These are phyloP conservation scores for Oncorhynchus clarkii DNA, from an alignment of 2,113 vertebrate genomes.

Conservation along the genomic window DNA sequence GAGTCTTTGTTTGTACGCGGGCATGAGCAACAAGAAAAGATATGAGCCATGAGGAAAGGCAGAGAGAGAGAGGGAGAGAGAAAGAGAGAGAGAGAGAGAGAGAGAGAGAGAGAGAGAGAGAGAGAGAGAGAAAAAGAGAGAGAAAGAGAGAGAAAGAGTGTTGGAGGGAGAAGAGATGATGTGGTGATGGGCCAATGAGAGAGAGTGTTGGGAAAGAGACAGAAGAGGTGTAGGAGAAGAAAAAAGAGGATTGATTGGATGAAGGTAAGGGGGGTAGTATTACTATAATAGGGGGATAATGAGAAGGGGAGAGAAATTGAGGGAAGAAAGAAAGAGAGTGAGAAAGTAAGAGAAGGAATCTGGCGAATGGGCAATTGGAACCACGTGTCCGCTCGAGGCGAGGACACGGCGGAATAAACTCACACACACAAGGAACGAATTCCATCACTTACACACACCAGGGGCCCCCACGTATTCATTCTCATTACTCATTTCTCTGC, in stretches of 20 bases:
- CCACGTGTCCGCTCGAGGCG: conserved; percentile 66
- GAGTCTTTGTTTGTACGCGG: too few relatives aligned
- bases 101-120: neutral
- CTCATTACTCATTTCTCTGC: conserved; percentile 41
- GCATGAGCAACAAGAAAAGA: neutral
- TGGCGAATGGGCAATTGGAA: conserved; percentile 55
- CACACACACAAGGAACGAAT: conserved; percentile 56
- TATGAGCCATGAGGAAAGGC: neutral
- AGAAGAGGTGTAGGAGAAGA: conserved; percentile 30
- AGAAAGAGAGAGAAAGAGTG: conserved; percentile 9
- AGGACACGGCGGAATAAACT: conserved; percentile 49
- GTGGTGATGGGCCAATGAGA: conserved; percentile 28
- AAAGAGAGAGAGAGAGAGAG: neutral
- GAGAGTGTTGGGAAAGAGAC: conserved; percentile 27
- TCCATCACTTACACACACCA: conserved; percentile 57
- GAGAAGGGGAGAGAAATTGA: neutral
- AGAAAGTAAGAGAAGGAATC: conserved; percentile 43
- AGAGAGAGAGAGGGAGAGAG: neutral
- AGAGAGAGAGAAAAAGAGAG: neutral
- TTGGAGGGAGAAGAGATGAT: conserved; percentile 39
- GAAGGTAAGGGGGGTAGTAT: too few relatives aligned
- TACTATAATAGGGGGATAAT: neutral
- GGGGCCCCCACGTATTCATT: conserved; percentile 40
- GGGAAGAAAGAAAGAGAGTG: conserved; percentile 12
- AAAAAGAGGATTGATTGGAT: neutral